phyloP scores from a whole-genome alignment of 2,113 vertebrate species.

The Picathartes gymnocephalus region DNA sequence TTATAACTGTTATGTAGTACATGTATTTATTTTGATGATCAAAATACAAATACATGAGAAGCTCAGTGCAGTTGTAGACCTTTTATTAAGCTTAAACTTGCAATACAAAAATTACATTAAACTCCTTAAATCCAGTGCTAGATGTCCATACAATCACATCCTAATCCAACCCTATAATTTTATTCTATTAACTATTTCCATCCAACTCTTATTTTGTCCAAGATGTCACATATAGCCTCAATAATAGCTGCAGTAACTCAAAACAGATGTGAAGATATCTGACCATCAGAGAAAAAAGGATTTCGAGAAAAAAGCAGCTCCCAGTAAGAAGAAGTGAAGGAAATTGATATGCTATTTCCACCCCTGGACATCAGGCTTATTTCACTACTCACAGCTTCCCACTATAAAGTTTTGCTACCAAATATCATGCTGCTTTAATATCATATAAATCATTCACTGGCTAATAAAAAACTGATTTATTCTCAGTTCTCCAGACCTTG shows the following conservation, averaged over 20 bases:
- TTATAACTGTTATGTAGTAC: background rate
- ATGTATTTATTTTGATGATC: background rate
- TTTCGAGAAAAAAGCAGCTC: background rate
- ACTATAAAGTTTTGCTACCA: background rate
- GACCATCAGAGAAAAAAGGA: background rate
- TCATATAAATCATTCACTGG: background rate
- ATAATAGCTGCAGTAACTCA: background rate
- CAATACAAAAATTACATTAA: background rate
- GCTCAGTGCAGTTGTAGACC: background rate
- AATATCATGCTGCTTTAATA: background rate
- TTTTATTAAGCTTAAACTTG: background rate
- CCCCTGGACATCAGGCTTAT: background rate
- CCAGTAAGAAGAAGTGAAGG: background rate
- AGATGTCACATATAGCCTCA: background rate
- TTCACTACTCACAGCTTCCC: background rate
- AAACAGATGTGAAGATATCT: slow-evolving; percentile 4
- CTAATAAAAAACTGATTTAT: background rate
- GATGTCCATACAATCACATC: background rate
- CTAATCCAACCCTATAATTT: background rate
- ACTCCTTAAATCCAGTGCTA: background rate
- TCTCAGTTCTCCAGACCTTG: background rate
- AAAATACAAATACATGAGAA: background rate
- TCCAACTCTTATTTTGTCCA: background rate
- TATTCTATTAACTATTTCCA: background rate
- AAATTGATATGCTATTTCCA: background rate